phyloP scores from a whole-genome alignment of 35 echinoderm and acorn worm genomes.

The Acanthaster planci region DNA sequence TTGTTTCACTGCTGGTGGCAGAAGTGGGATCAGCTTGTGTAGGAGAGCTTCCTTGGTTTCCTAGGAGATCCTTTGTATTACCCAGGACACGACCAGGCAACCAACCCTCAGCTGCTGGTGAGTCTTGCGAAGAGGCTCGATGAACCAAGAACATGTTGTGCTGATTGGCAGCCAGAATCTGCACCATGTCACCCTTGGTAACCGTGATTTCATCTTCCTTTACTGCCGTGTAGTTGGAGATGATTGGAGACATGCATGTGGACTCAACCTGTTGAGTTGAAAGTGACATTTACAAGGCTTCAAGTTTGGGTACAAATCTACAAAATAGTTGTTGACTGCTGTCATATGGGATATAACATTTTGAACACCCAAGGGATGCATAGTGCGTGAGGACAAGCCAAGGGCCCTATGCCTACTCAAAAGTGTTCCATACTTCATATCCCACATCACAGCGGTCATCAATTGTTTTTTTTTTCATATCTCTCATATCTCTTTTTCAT shows the following conservation, averaged over 20 bases:
- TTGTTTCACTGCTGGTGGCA: conserved; percentile 21
- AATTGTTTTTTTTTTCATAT: no score
- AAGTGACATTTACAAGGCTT: neutral
- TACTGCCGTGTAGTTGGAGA: conserved; percentile 69
- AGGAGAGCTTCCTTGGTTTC: neutral
- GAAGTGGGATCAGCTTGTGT: conserved; percentile 4
- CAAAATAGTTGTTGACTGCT: no score
- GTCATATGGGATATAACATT: no score
- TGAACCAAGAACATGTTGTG: conserved; percentile 98
- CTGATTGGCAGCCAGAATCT: conserved; percentile 97
- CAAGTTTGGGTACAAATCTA: neutral
- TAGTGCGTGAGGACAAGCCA: no score
- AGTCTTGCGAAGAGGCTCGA: conserved; percentile 68
- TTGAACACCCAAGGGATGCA: no score
- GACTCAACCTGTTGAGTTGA: conserved; percentile 16
- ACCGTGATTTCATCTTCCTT: conserved; percentile 98
- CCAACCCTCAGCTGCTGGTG: conserved; percentile 91
- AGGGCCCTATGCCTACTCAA: no score
- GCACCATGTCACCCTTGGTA: conserved; percentile 87
- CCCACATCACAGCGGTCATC: no score
- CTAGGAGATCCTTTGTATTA: conserved; percentile 12
- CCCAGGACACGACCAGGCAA: conserved; percentile 77
- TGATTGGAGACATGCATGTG: conserved; percentile 64
- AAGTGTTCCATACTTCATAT: no score
- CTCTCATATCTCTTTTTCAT: no score